Conservation (phyloP, 2,113 vertebrate genomes). For the Epinephelus lanceolatus region DNA sequence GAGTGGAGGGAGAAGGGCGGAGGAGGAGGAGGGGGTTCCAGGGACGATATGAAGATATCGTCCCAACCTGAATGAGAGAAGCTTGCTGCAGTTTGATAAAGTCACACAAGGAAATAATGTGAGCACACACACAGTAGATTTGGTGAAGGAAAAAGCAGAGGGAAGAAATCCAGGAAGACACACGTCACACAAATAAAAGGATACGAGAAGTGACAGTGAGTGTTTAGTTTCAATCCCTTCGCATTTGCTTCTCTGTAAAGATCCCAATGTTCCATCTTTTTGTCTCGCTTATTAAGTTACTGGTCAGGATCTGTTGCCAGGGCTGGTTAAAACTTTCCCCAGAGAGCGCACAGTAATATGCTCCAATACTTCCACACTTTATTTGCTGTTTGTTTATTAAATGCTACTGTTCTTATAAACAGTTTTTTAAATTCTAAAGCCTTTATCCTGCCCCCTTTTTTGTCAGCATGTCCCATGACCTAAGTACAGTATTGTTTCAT, state of each 20-base stretch:
- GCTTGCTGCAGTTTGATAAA: constrained; percentile 42
- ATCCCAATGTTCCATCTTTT: background rate
- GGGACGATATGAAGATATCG: constrained; percentile 76
- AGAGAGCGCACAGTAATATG: background rate
- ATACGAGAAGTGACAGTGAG: background rate
- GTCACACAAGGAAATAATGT: constrained; percentile 3
- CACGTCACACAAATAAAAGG: constrained; percentile 1
- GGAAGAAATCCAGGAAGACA: constrained; percentile 7
- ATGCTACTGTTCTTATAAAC: background rate
- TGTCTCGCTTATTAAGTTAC: constrained; percentile 20
- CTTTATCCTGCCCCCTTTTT: background rate
- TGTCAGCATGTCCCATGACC: too few relatives aligned
- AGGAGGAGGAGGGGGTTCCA: constrained; percentile 87
- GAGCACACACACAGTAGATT: background rate
- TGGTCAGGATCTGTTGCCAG: constrained; percentile 5
- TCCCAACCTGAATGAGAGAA: constrained; percentile 89
- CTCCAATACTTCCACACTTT: background rate
- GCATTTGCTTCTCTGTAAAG: background rate
- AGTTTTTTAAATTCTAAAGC: background rate
- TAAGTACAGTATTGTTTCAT: background rate
- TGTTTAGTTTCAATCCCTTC: constrained; percentile 28
- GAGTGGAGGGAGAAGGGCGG: constrained; percentile 87
- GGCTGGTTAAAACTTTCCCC: background rate
- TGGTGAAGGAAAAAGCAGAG: background rate
- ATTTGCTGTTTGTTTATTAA: background rate